These are phyloP conservation scores for Brachionus rotundiformis DNA, from an alignment of 1,140 invertebrate genomes.

Conservation along the genomic window DNA sequence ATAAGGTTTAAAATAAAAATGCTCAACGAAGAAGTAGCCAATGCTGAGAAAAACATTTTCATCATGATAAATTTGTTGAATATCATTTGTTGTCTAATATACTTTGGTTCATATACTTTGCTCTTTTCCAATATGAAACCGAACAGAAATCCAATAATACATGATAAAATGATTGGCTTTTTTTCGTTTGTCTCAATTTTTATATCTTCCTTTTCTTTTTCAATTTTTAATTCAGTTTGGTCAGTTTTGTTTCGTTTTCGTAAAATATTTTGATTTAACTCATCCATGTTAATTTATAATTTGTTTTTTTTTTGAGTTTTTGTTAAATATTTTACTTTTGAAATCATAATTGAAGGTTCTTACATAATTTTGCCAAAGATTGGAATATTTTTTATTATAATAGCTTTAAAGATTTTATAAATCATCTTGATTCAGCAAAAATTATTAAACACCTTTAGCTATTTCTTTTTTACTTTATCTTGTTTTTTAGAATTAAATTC, in stretches of 20 bases:
- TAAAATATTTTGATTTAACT: not conserved
- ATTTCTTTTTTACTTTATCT: not conserved
- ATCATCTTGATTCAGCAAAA: constrained; percentile 6
- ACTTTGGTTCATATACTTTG: constrained; percentile 38
- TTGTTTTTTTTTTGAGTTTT: not conserved
- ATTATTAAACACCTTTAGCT: not conserved
- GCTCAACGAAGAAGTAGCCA: not conserved
- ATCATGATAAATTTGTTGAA: constrained; percentile 46
- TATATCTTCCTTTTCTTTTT: not conserved
- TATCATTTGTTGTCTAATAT: constrained; percentile 42
- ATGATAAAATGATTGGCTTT: too few relatives aligned
- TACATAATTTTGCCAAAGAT: not conserved
- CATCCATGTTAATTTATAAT: not conserved
- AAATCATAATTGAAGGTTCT: not conserved
- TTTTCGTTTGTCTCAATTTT: not conserved
- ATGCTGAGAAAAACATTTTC: constrained; percentile 47
- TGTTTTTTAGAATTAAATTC: not conserved
- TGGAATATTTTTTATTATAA: not conserved
- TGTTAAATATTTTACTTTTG: not conserved
- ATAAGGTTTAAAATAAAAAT: not conserved
- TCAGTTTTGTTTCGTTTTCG: not conserved
- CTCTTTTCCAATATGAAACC: constrained; percentile 30
- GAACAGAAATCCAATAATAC: not conserved
- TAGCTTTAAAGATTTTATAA: not conserved
- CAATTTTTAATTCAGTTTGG: not conserved